These are phyloP conservation scores for Cyclophora punctaria DNA, from an alignment of 2,888 invertebrate genomes.

Conservation along the genomic window DNA sequence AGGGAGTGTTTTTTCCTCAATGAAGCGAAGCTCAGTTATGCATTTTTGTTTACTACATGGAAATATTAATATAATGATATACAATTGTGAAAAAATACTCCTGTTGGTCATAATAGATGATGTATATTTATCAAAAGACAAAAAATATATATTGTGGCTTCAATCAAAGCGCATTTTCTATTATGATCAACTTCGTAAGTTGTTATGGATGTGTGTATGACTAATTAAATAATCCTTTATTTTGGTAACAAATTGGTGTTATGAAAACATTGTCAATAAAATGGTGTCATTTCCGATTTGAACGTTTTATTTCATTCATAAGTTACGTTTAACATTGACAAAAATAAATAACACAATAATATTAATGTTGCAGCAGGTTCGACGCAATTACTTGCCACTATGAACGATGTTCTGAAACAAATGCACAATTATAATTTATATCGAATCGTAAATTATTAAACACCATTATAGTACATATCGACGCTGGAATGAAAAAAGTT, in stretches of 20 bases:
- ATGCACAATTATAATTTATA: background rate
- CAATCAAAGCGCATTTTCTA: constrained; percentile 34
- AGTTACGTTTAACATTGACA: constrained; percentile 2
- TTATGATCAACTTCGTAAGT: constrained; percentile 51
- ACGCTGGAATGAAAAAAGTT: too few relatives aligned
- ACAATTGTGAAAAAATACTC: constrained; percentile 54
- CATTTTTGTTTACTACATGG: constrained; percentile 40
- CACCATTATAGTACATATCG: too few relatives aligned
- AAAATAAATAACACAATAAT: background rate
- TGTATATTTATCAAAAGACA: constrained; percentile 29
- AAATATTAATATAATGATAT: constrained; percentile 12
- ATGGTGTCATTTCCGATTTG: constrained; percentile 62
- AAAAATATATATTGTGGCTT: constrained; percentile 28
- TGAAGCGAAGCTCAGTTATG: constrained; percentile 34
- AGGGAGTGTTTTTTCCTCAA: constrained; percentile 59
- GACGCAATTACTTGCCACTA: constrained; percentile 37
- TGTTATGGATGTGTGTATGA: constrained; percentile 67
- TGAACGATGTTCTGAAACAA: constrained; percentile 62
- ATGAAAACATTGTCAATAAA: constrained; percentile 72
- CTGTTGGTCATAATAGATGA: constrained; percentile 47
- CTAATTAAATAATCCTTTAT: constrained; percentile 70
- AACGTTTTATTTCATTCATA: constrained; percentile 10
- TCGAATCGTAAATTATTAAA: too few relatives aligned
- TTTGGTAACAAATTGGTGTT: constrained; percentile 74
- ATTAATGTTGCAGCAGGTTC: constrained; percentile 8